phyloP scores from a whole-genome alignment of 2,797 vertebrate species.

The Diceros bicornis region DNA sequence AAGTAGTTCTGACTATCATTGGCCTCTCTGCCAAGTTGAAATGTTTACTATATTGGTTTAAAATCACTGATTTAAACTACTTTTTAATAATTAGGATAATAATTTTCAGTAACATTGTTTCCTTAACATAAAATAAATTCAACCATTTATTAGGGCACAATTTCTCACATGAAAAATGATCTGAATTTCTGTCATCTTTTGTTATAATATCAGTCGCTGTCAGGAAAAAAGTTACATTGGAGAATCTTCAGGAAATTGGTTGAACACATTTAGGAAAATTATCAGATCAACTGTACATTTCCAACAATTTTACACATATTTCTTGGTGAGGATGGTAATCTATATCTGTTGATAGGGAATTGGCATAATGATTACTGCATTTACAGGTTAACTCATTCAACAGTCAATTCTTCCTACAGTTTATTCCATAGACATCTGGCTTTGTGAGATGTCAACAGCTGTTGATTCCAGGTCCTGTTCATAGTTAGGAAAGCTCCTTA shows the following conservation, averaged over 20 bases:
- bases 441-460: background rate
- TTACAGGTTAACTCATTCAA: background rate
- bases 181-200: slow-evolving; percentile 66
- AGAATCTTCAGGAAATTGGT: slow-evolving; percentile 70
- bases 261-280: slow-evolving; percentile 66
- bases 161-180: slow-evolving; percentile 73
- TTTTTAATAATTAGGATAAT: slow-evolving; percentile 4
- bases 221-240: slow-evolving; percentile 64
- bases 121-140: slow-evolving; percentile 73
- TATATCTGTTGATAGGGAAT: background rate
- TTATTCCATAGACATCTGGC: background rate
- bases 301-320: background rate
- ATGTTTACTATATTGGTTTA: slow-evolving; percentile 73
- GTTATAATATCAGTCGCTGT: slow-evolving; percentile 73
- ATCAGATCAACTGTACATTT: background rate
- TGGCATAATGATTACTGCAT: background rate
- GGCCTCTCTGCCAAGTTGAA: slow-evolving; percentile 41
- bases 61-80: slow-evolving; percentile 69
- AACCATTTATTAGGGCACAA: slow-evolving; percentile 64
- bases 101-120: slow-evolving; percentile 60
- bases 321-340: background rate
- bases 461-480: background rate
- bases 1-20: background rate
- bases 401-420: background rate
- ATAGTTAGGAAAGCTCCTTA: background rate